Conservation (phyloP, 2,888 invertebrate genomes). For the Rhagonycha fulva region DNA sequence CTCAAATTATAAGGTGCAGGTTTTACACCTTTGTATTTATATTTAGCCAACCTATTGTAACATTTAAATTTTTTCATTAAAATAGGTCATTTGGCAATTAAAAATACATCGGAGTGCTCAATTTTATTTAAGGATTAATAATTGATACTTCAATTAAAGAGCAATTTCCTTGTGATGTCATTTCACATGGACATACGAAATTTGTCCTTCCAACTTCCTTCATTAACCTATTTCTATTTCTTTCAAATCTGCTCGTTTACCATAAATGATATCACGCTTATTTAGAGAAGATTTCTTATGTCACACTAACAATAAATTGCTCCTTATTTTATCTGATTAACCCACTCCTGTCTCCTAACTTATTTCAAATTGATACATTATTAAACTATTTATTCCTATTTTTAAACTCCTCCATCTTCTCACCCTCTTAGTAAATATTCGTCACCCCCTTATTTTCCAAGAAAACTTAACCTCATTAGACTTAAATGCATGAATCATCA, state of each 20-base stretch:
- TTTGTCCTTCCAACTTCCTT: neutral
- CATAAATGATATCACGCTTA: conserved; percentile 21
- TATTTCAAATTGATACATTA: neutral
- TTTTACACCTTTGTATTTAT: neutral
- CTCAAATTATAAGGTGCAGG: neutral
- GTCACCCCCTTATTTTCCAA: neutral
- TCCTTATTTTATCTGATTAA: neutral
- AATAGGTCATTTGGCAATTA: neutral
- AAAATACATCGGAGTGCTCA: neutral
- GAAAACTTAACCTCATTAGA: neutral
- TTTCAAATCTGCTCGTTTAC: conserved; percentile 3
- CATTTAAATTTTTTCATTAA: neutral
- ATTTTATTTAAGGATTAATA: neutral
- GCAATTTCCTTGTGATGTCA: conserved; percentile 10
- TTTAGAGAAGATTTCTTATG: conserved; percentile 11
- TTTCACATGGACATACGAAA: neutral
- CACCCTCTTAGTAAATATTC: neutral
- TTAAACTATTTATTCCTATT: neutral
- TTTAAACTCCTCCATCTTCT: neutral
- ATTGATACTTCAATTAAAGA: neutral
- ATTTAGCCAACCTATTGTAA: neutral
- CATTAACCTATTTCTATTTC: conserved; percentile 1
- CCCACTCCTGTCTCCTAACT: neutral
- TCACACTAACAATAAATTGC: conserved; percentile 11
- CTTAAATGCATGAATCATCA: neutral